These are phyloP conservation scores for Aegithalos caudatus DNA, from an alignment of 2,113 vertebrate genomes.

Conservation along the genomic window DNA sequence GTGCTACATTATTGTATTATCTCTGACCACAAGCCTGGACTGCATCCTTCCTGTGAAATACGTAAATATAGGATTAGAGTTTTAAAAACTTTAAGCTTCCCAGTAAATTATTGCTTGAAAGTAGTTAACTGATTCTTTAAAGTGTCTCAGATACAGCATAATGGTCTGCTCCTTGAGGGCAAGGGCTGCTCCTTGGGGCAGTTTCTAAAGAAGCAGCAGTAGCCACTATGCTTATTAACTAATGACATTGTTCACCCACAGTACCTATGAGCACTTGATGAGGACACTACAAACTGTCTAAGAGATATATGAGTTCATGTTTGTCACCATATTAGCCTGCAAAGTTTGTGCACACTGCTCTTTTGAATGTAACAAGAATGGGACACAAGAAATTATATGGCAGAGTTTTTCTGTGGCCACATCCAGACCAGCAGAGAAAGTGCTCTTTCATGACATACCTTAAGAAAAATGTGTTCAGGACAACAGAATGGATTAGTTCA, in stretches of 20 bases:
- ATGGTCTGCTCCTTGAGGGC: neutral
- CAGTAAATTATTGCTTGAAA: neutral
- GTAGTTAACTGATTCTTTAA: neutral
- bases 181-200: neutral
- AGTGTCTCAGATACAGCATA: neutral
- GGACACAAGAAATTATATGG: neutral
- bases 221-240: neutral
- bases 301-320: neutral
- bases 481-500: neutral
- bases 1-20: neutral
- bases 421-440: neutral
- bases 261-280: neutral
- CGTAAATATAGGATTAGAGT: neutral
- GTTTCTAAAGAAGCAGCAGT: neutral
- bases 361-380: neutral
- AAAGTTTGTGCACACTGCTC: neutral
- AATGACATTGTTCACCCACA: fast-evolving
- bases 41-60: neutral
- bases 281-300: neutral
- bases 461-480: neutral
- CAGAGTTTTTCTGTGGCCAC: neutral
- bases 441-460: neutral
- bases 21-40: neutral
- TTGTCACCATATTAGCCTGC: neutral
- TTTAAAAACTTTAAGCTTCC: neutral